Percentiles rank a stretch among this genome's conserved stretches.
These are phyloP conservation scores for Acrossocheilus fasciatus DNA, from an alignment of 2,797 vertebrate genomes.

Conservation along the genomic window DNA sequence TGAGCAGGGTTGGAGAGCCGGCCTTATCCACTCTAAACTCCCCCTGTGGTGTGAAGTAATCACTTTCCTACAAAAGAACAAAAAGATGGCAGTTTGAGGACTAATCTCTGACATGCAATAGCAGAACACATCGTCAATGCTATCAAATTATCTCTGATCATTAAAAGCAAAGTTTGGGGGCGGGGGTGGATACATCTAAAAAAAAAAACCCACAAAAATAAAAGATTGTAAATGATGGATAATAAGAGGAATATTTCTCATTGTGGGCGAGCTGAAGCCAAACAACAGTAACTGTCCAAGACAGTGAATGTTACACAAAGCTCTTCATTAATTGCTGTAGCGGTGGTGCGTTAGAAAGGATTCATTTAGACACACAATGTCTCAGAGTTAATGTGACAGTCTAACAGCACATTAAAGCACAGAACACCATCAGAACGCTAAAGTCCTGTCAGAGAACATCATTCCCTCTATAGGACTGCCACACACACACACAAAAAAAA, in stretches of 20 bases:
- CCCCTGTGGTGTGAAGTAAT: slow-evolving; percentile 98
- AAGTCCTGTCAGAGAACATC: not conserved
- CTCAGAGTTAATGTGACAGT: not conserved
- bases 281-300: not conserved
- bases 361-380: not conserved
- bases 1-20: slow-evolving; percentile 95
- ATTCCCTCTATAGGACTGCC: too few species aligned
- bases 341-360: not conserved
- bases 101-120: not conserved
- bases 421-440: not conserved
- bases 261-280: not conserved
- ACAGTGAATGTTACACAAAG: not conserved
- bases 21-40: slow-evolving; percentile 99
- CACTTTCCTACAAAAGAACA: slow-evolving; percentile 87
- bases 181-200: not conserved
- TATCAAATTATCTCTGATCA: not conserved
- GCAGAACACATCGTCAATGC: not conserved
- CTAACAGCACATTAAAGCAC: not conserved
- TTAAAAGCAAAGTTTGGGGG: not conserved
- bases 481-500: not conserved
- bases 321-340: not conserved
- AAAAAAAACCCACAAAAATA: not conserved
- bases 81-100: not conserved
- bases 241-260: not conserved
- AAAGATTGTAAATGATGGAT: not conserved